Evolutionary conservation across 35 echinoderm and acorn worm species (phyloP).

Genomic region (Lytechinus variegatus): DNA sequence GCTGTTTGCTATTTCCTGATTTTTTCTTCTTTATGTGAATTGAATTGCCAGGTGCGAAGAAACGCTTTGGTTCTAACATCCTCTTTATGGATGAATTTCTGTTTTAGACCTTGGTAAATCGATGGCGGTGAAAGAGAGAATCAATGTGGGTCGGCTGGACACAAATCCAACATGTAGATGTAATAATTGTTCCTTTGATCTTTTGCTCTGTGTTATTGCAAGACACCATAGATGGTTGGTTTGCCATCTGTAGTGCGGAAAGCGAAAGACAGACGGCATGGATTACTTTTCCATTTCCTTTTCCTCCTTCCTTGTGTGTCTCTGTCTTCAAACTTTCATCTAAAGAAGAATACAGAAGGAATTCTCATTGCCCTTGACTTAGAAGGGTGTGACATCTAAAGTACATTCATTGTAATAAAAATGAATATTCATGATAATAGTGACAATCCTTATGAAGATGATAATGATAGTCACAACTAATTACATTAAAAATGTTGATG

Average conservation of each 20-base stretch:
- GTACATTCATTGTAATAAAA: no score
- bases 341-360: constrained; percentile 21
- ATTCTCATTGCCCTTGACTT: background rate
- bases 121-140: background rate
- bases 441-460: no score
- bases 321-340: background rate
- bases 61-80: background rate
- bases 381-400: background rate
- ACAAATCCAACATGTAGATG: constrained; percentile 11
- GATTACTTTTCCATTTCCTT: constrained; percentile 39
- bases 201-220: constrained; percentile 14
- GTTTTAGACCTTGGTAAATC: background rate
- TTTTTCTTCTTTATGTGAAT: background rate
- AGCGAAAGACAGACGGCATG: constrained; percentile 34
- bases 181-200: constrained; percentile 20
- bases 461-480: no score
- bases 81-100: background rate
- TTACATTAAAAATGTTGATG: no score
- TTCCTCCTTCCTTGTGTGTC: background rate
- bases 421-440: no score
- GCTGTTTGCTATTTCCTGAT: background rate
- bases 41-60: background rate
- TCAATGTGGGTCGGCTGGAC: background rate
- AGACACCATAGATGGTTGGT: background rate
- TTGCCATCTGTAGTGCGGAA: constrained; percentile 22